phyloP scores from a whole-genome alignment of 2,113 vertebrate species.

The Dipodomys stephensi region DNA sequence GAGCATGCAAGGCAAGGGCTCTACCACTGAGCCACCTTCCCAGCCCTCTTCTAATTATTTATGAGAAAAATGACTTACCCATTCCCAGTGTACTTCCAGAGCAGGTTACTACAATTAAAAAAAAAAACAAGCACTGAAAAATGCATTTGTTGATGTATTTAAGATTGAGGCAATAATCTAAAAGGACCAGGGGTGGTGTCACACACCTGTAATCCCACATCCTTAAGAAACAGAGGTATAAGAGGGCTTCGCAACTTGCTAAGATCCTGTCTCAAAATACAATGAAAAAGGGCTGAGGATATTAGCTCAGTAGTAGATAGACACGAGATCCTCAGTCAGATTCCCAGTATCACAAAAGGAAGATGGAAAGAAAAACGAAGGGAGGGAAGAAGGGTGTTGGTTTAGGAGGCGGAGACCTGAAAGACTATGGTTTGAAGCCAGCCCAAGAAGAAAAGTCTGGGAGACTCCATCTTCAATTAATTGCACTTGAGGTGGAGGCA shows the following conservation, averaged over 20 bases:
- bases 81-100: conserved; percentile 92
- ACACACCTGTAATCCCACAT: neutral
- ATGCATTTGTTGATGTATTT: neutral
- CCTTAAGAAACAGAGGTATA: neutral
- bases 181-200: neutral
- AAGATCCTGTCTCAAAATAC: neutral
- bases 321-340: neutral
- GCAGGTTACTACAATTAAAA: conserved; percentile 92
- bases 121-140: conserved; percentile 65
- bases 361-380: neutral
- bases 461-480: too few species aligned
- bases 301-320: neutral
- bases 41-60: neutral
- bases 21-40: too few species aligned
- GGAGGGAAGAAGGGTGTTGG: too few species aligned
- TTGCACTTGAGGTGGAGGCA: too few species aligned
- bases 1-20: too few species aligned
- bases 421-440: too few species aligned
- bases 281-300: neutral
- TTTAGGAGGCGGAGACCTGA: too few species aligned
- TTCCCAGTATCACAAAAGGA: neutral
- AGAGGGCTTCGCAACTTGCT: neutral
- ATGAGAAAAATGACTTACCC: conserved; percentile 87
- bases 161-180: neutral
- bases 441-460: too few species aligned